Percentiles rank a stretch among this genome's conserved stretches.
phyloP scores from a whole-genome alignment of 2,888 invertebrate genomes.

The Acheta domesticus region DNA sequence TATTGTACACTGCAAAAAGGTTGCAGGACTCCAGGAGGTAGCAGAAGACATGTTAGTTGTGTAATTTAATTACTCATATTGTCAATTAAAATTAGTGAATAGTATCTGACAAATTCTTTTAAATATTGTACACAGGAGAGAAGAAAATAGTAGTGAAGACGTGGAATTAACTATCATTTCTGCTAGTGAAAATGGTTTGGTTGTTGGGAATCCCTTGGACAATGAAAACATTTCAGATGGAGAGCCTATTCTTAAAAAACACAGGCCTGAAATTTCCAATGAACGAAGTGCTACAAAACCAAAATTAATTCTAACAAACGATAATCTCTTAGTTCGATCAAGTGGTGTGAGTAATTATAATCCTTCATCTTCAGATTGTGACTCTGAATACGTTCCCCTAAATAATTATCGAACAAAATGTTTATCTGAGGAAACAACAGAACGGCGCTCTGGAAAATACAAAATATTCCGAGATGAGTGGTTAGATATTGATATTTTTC shows the following conservation, averaged over 20 bases:
- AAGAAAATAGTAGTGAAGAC: not conserved
- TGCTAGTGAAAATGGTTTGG: not conserved
- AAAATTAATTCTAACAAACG: not conserved
- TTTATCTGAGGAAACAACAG: not conserved
- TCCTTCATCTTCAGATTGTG: not conserved
- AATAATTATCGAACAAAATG: not conserved
- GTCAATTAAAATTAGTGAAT: not conserved
- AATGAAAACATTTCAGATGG: not conserved
- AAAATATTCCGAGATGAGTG: constrained; percentile 38
- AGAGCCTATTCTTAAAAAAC: not conserved
- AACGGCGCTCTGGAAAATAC: constrained; percentile 22
- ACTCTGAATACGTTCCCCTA: not conserved
- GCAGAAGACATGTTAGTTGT: not conserved
- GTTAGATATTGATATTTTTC: constrained; percentile 40
- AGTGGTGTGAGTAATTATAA: not conserved
- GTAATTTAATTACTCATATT: not conserved
- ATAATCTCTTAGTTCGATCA: not conserved
- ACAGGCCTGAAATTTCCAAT: not conserved
- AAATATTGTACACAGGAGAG: not conserved
- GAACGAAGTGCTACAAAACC: not conserved
- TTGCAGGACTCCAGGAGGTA: not conserved
- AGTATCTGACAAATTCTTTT: not conserved
- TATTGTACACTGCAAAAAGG: not conserved
- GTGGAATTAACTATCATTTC: constrained; percentile 19
- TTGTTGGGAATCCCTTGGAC: not conserved